These are phyloP conservation scores for Campodea augens DNA, from an alignment of 1,140 invertebrate genomes.

Conservation along the genomic window DNA sequence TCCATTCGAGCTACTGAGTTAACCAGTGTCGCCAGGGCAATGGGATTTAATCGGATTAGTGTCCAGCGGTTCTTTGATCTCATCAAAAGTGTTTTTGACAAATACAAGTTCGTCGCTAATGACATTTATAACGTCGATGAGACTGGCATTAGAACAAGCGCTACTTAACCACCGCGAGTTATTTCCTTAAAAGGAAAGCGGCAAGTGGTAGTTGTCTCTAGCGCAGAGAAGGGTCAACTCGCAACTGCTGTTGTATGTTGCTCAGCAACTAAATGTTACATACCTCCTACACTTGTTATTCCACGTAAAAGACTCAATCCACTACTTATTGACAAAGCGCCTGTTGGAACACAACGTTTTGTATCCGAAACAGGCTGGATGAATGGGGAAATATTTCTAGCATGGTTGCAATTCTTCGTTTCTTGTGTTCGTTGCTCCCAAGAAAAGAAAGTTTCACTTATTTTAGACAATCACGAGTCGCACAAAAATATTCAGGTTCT, in stretches of 20 bases:
- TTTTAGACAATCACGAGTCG: constrained; percentile 24
- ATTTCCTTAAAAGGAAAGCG: constrained; percentile 13
- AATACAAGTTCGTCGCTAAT: not conserved
- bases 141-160: not conserved
- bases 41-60: not conserved
- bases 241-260: constrained; percentile 23
- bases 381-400: constrained; percentile 18
- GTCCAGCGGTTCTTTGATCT: not conserved
- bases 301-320: constrained; percentile 20
- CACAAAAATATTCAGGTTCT: constrained; percentile 18
- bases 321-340: constrained; percentile 19
- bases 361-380: constrained; percentile 22
- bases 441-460: constrained; percentile 20
- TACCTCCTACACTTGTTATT: constrained; percentile 26
- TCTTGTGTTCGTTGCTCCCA: constrained; percentile 16
- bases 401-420: constrained; percentile 22
- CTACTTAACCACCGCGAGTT: constrained; percentile 9
- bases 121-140: constrained; percentile 2
- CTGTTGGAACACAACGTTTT: constrained; percentile 18
- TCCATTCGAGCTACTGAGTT: not conserved
- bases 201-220: constrained; percentile 16
- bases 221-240: constrained; percentile 18
- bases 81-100: not conserved
- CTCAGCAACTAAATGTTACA: constrained; percentile 21
- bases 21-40: not conserved